phyloP scores from a whole-genome alignment of 2,797 vertebrate genomes.

The Monodelphis domestica region DNA sequence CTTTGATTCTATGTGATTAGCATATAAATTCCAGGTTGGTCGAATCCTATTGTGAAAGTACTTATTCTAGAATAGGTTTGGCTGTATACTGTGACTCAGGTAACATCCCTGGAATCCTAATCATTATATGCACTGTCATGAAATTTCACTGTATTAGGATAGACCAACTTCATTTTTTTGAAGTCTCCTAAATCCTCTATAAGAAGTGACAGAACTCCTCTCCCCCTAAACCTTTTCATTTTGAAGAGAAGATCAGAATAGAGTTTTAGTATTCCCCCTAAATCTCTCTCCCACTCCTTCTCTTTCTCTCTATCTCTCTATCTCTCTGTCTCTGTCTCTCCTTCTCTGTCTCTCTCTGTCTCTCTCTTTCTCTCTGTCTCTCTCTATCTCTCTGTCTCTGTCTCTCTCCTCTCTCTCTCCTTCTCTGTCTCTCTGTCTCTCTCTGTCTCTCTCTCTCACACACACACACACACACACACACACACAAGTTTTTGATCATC shows the following conservation, averaged over 20 bases:
- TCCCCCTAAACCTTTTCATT: too few relatives aligned
- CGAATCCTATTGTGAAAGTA: background rate
- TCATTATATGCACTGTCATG: background rate
- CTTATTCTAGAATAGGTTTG: background rate
- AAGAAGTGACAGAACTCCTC: background rate
- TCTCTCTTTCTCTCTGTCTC: too few relatives aligned
- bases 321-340: too few relatives aligned
- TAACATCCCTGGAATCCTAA: background rate
- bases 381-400: too few relatives aligned
- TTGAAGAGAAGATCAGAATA: background rate
- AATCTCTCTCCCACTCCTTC: too few relatives aligned
- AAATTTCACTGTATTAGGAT: background rate
- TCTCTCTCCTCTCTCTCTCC: too few relatives aligned
- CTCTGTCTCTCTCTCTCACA: too few relatives aligned
- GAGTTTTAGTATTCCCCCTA: background rate
- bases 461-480: background rate
- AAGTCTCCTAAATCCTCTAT: background rate
- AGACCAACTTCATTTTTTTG: background rate
- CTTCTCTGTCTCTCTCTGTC: too few relatives aligned
- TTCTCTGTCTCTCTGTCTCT: too few relatives aligned
- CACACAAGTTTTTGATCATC: background rate
- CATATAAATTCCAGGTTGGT: background rate
- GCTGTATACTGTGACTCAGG: background rate
- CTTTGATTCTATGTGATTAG: background rate
- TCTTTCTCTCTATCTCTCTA: too few relatives aligned